phyloP scores from a whole-genome alignment of 2,113 vertebrate species.

The Electrona antarctica region DNA sequence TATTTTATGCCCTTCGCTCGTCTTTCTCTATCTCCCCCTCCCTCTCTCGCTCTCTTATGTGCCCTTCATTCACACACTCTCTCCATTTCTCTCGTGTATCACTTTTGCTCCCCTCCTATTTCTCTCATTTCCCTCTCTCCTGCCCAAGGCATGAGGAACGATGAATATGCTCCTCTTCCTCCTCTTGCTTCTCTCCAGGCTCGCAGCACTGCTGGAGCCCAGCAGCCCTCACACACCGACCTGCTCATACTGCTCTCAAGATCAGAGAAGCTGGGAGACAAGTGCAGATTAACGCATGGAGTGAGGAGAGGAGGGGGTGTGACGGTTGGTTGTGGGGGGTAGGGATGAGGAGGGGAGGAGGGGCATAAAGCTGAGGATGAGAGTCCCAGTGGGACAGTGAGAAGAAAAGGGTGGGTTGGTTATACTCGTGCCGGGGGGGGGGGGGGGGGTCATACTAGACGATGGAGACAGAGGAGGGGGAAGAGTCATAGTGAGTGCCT shows the following conservation, averaged over 20 bases:
- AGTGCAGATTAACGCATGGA: conserved; percentile 60
- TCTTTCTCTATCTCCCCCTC: background rate
- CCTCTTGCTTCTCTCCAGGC: conserved; percentile 25
- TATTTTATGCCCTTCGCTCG: background rate
- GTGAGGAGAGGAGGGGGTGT: conserved; percentile 16
- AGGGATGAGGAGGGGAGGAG: conserved; percentile 57
- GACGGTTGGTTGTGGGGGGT: background rate
- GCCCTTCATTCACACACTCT: background rate
- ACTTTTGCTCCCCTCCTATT: conserved; percentile 22
- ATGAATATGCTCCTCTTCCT: background rate
- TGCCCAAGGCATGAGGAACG: conserved; percentile 31
- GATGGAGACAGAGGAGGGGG: conserved; percentile 50
- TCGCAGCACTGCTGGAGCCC: conserved; percentile 50
- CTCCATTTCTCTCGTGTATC: conserved; percentile 24
- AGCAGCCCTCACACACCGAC: conserved; percentile 50
- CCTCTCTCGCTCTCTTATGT: background rate
- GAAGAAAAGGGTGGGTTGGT: conserved; percentile 42
- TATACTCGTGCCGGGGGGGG: conserved; percentile 1
- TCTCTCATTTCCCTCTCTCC: conserved; percentile 14
- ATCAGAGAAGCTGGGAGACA: conserved; percentile 61
- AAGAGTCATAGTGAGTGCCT: conserved; percentile 38
- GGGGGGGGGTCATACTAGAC: conserved; percentile 33
- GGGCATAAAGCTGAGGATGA: conserved; percentile 50
- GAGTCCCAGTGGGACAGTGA: conserved; percentile 45
- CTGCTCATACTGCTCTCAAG: conserved; percentile 59